Evolutionary conservation across 2,113 vertebrate genomes (phyloP), one percentile per base, ranked within the genome.

Genomic region (Phycodurus eques): DNA sequence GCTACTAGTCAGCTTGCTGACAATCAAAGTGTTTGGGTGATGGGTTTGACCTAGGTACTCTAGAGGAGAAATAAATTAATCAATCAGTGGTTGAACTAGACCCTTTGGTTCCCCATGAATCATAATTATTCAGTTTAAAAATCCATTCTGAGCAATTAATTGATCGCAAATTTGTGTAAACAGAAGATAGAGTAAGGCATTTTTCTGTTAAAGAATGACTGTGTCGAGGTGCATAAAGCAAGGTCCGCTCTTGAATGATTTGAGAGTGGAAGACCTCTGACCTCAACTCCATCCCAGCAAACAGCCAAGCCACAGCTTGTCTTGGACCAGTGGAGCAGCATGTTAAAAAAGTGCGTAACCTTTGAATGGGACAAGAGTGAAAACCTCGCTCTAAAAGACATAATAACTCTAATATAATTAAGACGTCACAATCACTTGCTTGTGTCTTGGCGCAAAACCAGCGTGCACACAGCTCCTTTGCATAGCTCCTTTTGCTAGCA

Each of bases 31-130:
- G 62, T 51, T 9, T 33, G 27, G 15, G 20, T n/a, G 56, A 66
- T 78, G 72, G 78, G 72, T 49, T 64, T n/a, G 47, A 3, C 51
- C 65, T 44, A 80, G 69, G 5, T 61, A 35, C 59, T 35, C 31
- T 0, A 31, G 2, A 57, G 13, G n/a, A 31, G 27, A 12, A 59
- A 53, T 53, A n/a, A 10, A 22, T n/a, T 53, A 7, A 53, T n/a
- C 5, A 53, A 53, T 53, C 51, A 7, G 53, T n/a, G 53, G 8
- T 56, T 10, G 8, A 22, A 11, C 7, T 22, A 10, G 2, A 56
- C 53, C 8, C 17, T 19, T 22, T 22, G 9, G 19, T 47, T 47
- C 47, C 15, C 5, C 47, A 5, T 5, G 47, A 51, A 51, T 6
- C 47, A 17, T 51, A 56, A 56, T 19, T 22, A 22, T 56, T 56